Evolutionary conservation across 2,888 invertebrate genomes (phyloP).

Genomic region (Embidobia sp.): DNA sequence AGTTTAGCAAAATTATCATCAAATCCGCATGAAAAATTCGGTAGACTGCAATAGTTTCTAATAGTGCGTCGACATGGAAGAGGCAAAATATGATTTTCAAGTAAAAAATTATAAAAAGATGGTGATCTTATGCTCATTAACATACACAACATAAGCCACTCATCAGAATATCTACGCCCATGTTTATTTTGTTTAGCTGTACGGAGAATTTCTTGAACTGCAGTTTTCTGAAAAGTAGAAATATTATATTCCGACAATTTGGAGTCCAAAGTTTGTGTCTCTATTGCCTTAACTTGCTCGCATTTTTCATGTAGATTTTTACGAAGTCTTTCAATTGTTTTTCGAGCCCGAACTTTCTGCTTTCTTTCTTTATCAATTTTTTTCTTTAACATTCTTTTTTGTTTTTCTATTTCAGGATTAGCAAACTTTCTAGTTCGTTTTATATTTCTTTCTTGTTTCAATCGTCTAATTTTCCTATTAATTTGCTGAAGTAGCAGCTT

Average conservation of each 20-base stretch:
- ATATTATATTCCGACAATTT: not conserved
- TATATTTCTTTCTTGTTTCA: no score
- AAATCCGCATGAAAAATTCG: constrained; percentile 53
- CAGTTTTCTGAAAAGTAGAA: constrained; percentile 12
- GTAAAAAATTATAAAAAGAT: constrained; percentile 61
- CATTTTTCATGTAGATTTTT: no score
- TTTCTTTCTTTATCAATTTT: no score
- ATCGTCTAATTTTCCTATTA: no score
- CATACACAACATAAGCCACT: constrained; percentile 63
- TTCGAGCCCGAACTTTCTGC: no score
- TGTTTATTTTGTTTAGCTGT: constrained; percentile 31
- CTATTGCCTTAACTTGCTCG: no score
- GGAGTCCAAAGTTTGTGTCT: no score
- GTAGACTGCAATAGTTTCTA: constrained; percentile 51
- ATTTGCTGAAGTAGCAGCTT: no score
- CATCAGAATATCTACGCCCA: constrained; percentile 55
- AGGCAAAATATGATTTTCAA: constrained; percentile 59
- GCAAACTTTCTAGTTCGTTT: no score
- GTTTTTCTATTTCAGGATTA: no score
- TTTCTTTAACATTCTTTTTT: no score
- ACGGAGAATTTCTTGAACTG: constrained; percentile 44
- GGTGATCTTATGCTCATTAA: constrained; percentile 65
- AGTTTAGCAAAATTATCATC: constrained; percentile 61
- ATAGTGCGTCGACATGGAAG: constrained; percentile 63
- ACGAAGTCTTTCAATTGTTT: no score